These are phyloP conservation scores for Condylura cristata DNA, from an alignment of 2,113 vertebrate species.

Conservation along the genomic window DNA sequence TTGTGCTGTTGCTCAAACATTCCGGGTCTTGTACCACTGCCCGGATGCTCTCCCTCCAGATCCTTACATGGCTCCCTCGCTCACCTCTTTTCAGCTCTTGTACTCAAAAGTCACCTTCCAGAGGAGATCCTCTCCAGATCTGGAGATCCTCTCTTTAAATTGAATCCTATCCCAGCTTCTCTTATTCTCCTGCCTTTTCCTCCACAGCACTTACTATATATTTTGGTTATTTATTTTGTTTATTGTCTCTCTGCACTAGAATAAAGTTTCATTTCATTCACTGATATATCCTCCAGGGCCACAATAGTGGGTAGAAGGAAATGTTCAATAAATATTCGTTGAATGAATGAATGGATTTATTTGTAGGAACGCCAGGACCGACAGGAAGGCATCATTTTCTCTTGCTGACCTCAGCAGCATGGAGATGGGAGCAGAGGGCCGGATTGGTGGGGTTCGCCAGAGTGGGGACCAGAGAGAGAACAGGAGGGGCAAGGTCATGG, in stretches of 20 bases:
- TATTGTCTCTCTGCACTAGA: neutral
- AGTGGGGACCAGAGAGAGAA: neutral
- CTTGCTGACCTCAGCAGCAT: neutral
- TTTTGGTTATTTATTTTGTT: constrained; percentile 34
- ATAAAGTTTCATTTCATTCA: neutral
- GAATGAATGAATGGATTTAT: neutral
- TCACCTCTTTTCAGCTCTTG: neutral
- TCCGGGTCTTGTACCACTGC: neutral
- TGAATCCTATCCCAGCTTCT: neutral
- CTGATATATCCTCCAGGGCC: neutral
- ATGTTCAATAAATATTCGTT: neutral
- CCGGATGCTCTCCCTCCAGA: neutral
- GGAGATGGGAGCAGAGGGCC: neutral
- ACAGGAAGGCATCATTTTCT: neutral
- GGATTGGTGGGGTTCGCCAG: neutral
- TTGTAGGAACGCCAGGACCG: neutral
- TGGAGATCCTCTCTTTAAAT: neutral
- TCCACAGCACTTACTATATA: neutral
- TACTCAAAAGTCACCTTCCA: neutral
- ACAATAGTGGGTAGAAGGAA: neutral
- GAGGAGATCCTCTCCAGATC: neutral
- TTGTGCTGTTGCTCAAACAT: neutral
- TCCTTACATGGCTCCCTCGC: neutral
- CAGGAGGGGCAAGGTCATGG: neutral
- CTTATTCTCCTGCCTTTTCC: neutral